These are phyloP conservation scores for Pocillopora grandis DNA, from an alignment of 92 coral and sea anemone species.

Conservation along the genomic window DNA sequence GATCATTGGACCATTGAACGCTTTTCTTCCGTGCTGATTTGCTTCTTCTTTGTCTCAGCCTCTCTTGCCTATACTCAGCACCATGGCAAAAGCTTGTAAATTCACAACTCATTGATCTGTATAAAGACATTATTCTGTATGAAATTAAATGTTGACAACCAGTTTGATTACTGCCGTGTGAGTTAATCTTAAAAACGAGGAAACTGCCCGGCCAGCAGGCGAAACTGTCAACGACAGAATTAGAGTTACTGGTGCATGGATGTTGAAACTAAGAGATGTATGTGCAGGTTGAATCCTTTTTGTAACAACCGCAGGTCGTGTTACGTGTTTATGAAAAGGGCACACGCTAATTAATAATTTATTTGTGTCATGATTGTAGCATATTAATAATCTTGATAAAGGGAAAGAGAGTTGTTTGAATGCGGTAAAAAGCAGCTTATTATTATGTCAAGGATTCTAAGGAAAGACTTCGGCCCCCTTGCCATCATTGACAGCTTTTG, in stretches of 20 bases:
- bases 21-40: slow-evolving; percentile 76
- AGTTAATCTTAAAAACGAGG: not conserved
- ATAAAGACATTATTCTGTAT: slow-evolving; percentile 37
- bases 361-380: not conserved
- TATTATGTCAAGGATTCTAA: not conserved
- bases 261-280: not conserved
- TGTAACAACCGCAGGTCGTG: not conserved
- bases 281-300: not conserved
- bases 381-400: not conserved
- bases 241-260: not conserved
- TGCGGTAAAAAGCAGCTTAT: not conserved
- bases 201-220: not conserved
- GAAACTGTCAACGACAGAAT: not conserved
- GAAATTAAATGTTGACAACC: not conserved
- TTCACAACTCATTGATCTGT: slow-evolving; percentile 67
- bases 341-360: slow-evolving; percentile 17
- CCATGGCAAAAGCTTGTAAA: slow-evolving; percentile 46
- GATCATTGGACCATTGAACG: slow-evolving; percentile 77
- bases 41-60: slow-evolving; percentile 35
- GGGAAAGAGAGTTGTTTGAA: not conserved
- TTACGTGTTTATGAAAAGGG: slow-evolving; percentile 3
- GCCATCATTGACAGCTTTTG: not conserved
- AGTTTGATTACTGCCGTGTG: not conserved
- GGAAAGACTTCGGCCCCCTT: not conserved
- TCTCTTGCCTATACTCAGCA: not conserved